Evolutionary conservation across 2,797 vertebrate genomes (phyloP), one percentile per base, ranked within the genome.

Genomic region (Schizopygopsis pylzovi): DNA sequence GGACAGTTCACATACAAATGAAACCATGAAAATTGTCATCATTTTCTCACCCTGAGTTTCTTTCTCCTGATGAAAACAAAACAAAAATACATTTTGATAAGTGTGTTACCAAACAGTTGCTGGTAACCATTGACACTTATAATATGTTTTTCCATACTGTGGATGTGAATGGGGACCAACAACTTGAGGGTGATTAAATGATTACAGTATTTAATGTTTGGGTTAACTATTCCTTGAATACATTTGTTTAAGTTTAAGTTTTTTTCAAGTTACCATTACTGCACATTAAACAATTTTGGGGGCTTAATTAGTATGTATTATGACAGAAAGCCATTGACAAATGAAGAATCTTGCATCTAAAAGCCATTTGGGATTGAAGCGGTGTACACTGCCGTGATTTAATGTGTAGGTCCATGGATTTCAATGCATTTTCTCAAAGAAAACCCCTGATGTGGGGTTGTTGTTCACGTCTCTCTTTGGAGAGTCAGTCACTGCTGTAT

Each of bases 401-500:
- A 18, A 68, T 16, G 65, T 63, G 56, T 16, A 6, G 25, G 18
- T 61, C 25, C 1, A 4, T 61, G 28, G 47, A 18, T 65, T 65
- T 83, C 56, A 65, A 13, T 83, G 43, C 81, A n/a, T 79, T 15
- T 81, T 41, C 10, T 81, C 1, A 11, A 18, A 41, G 25, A 6
- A 33, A 20, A 7, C 47, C 6, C 54, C 13, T 71, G 33, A 54
- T 10, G 13, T 39, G 37, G 28, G 47, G 4, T 61, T 25, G 56
- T 11, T 61, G 22, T 61, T 59, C 4, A 16, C 18, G 33, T 22
- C 33, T 75, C 25, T 75, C 9, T 56, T 39, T 56, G 33, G 20
- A 59, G 13, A 15, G 25, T 56, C 71, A 67, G 33, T 33, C 33
- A 33, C 11, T 75, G 72, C 82, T 75, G 52, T 83, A 15, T n/a